Percentiles rank a stretch among this genome's conserved stretches.
phyloP scores from a whole-genome alignment of 2,888 invertebrate species.

The Yponomeuta cagnagella region DNA sequence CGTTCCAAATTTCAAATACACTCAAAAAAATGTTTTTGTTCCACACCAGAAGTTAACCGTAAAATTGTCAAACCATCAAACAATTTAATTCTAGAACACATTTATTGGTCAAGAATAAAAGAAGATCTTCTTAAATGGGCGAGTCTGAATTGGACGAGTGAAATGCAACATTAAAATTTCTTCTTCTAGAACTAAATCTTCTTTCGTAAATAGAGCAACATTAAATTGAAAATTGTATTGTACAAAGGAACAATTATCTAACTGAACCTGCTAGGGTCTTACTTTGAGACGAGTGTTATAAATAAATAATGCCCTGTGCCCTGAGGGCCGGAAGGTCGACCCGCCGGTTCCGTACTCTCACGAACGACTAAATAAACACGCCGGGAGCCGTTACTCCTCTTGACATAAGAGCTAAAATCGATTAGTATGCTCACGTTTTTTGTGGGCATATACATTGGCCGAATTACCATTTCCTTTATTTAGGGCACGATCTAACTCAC shows the following conservation, averaged over 20 bases:
- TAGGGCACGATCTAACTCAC: slow-evolving; percentile 63
- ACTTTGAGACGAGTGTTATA: slow-evolving; percentile 55
- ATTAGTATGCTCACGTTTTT: background rate
- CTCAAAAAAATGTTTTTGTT: too few species aligned
- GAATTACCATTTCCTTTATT: slow-evolving; percentile 54
- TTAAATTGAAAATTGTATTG: slow-evolving; percentile 24
- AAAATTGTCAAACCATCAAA: too few species aligned
- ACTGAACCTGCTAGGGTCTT: slow-evolving; percentile 34
- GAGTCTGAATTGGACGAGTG: too few species aligned
- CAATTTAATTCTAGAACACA: too few species aligned
- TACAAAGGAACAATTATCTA: slow-evolving; percentile 59
- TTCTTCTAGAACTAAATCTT: background rate
- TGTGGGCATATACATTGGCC: slow-evolving; percentile 16
- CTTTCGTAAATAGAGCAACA: background rate
- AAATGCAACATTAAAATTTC: too few species aligned
- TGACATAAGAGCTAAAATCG: background rate
- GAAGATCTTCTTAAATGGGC: too few species aligned
- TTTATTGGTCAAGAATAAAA: too few species aligned
- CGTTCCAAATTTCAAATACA: too few species aligned
- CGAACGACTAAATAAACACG: background rate
- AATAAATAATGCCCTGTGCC: slow-evolving; percentile 61
- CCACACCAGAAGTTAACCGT: too few species aligned
- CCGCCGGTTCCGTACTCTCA: slow-evolving; percentile 21
- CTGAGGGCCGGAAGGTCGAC: slow-evolving; percentile 28
- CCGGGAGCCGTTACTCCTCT: background rate